These are phyloP conservation scores for Matsumyia berberina DNA, from an alignment of 2,888 invertebrate genomes.

Conservation along the genomic window DNA sequence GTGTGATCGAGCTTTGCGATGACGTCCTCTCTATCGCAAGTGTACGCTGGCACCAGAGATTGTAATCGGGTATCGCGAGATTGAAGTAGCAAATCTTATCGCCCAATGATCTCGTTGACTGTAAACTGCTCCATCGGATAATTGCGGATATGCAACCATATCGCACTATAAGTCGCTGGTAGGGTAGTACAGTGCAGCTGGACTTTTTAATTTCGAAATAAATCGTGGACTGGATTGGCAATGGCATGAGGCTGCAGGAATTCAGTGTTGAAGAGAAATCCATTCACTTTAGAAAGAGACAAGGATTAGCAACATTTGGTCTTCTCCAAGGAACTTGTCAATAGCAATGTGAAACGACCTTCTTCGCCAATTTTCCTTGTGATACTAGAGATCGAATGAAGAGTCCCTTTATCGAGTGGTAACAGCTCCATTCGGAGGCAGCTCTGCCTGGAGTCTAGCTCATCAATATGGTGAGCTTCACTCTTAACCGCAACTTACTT, in stretches of 20 bases:
- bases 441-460: too few species aligned
- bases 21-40: slow-evolving; percentile 65
- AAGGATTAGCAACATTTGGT: too few species aligned
- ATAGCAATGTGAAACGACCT: too few species aligned
- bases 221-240: too few species aligned
- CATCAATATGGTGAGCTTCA: too few species aligned
- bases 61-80: slow-evolving; percentile 71
- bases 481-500: too few species aligned
- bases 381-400: too few species aligned
- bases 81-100: slow-evolving; percentile 76
- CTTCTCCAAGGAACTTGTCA: too few species aligned
- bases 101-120: slow-evolving; percentile 76
- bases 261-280: background rate
- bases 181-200: slow-evolving; percentile 45
- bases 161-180: slow-evolving; percentile 49
- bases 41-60: slow-evolving; percentile 60
- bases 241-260: background rate
- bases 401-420: too few species aligned
- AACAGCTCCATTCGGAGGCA: too few species aligned
- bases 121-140: slow-evolving; percentile 74
- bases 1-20: slow-evolving; percentile 41
- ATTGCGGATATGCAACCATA: slow-evolving; percentile 67
- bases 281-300: background rate
- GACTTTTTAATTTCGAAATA: slow-evolving; percentile 39
- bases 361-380: too few species aligned